These are phyloP conservation scores for Ctenicera cuprea DNA, from an alignment of 2,888 invertebrate species.

Conservation along the genomic window DNA sequence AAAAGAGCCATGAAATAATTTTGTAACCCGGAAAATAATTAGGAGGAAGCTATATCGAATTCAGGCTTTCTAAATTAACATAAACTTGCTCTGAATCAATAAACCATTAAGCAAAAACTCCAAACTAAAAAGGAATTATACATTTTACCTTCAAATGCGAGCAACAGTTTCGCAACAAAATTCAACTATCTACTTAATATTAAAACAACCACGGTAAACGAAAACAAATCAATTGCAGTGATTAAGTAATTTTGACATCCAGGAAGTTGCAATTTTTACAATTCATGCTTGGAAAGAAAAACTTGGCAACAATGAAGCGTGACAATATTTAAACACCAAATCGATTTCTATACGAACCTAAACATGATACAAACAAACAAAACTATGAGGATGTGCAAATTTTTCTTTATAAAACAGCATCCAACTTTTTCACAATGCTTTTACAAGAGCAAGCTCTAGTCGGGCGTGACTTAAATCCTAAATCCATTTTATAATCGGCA, in stretches of 20 bases:
- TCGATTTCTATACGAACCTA: slow-evolving; percentile 32
- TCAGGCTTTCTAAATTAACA: slow-evolving; percentile 43
- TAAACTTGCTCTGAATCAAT: slow-evolving; percentile 36
- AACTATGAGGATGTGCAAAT: not conserved
- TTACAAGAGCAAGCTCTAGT: not conserved
- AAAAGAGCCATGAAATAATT: slow-evolving; percentile 20
- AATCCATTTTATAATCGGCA: not conserved
- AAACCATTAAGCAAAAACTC: slow-evolving; percentile 39
- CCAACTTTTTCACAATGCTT: not conserved
- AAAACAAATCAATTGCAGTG: slow-evolving; percentile 43
- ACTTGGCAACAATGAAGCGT: slow-evolving; percentile 18
- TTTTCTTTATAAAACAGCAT: not conserved
- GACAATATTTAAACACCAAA: slow-evolving; percentile 33
- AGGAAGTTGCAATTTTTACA: slow-evolving; percentile 43
- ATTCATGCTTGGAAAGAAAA: slow-evolving; percentile 32
- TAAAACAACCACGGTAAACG: slow-evolving; percentile 28
- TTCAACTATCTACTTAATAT: slow-evolving; percentile 27
- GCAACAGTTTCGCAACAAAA: slow-evolving; percentile 39
- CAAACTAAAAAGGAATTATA: slow-evolving; percentile 39
- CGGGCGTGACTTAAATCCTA: not conserved
- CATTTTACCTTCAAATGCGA: slow-evolving; percentile 39
- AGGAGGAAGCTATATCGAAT: slow-evolving; percentile 29
- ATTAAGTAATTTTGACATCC: slow-evolving; percentile 44
- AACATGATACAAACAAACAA: slow-evolving; percentile 14
- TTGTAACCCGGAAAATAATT: slow-evolving; percentile 34